phyloP scores from a whole-genome alignment of 2,113 vertebrate genomes.

The Crotophaga sulcirostris region DNA sequence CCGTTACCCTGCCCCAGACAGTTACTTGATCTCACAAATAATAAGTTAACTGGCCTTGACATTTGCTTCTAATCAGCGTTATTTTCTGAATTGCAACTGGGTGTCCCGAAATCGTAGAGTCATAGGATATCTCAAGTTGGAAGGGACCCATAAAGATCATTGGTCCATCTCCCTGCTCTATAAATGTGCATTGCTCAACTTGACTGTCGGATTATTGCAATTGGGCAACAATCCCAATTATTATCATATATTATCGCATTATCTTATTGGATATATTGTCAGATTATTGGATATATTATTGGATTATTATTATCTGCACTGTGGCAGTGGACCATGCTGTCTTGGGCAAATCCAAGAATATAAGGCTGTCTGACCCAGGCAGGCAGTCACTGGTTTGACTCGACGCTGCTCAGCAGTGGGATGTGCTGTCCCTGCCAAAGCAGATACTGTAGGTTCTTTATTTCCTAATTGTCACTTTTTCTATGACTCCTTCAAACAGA shows the following conservation, averaged over 20 bases:
- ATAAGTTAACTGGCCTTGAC: neutral
- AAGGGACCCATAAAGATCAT: neutral
- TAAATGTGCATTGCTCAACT: neutral
- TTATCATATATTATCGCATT: too few relatives aligned
- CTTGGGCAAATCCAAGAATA: neutral
- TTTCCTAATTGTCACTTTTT: constrained; percentile 55
- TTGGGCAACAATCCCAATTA: too few relatives aligned
- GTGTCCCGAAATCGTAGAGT: neutral
- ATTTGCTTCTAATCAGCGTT: neutral
- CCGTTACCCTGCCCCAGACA: neutral
- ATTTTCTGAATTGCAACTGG: neutral
- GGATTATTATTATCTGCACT: neutral
- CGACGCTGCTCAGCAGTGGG: neutral
- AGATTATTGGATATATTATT: too few relatives aligned
- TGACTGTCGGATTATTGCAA: too few relatives aligned
- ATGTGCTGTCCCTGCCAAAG: constrained; percentile 29
- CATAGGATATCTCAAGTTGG: neutral
- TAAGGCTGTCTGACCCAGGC: neutral
- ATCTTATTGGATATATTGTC: too few relatives aligned
- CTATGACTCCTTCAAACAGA: constrained; percentile 15
- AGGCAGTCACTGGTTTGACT: neutral
- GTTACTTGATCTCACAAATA: neutral
- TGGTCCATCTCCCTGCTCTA: neutral
- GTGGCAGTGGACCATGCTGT: neutral
- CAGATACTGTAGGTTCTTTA: constrained; percentile 44